Evolutionary conservation across 2,113 vertebrate species (phyloP).

Genomic region (Microtus pennsylvanicus): DNA sequence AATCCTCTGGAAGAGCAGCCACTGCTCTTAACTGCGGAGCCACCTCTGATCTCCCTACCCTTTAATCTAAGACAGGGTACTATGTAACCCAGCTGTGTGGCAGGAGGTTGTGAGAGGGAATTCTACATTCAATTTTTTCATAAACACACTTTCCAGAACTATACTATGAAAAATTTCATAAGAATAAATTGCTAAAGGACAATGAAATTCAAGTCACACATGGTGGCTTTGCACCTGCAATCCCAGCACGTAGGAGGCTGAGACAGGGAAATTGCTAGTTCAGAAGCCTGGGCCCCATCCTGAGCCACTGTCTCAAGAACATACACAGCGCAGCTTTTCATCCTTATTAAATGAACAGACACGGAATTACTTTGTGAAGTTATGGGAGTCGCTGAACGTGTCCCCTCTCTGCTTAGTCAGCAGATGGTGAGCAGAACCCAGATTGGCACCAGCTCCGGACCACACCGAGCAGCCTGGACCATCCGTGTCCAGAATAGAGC

Average conservation of each 20-base stretch:
- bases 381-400: neutral
- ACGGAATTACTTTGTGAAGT: neutral
- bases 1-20: neutral
- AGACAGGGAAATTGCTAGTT: neutral
- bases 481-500: neutral
- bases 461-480: neutral
- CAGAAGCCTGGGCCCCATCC: neutral
- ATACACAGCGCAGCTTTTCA: neutral
- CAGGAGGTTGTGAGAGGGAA: neutral
- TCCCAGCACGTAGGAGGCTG: neutral
- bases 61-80: neutral
- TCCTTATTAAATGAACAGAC: neutral
- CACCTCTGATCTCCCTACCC: neutral
- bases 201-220: neutral
- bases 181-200: neutral
- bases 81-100: neutral
- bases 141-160: neutral
- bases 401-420: neutral
- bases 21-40: neutral
- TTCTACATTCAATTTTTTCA: neutral
- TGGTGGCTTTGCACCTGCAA: neutral
- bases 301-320: neutral
- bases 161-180: neutral
- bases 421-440: rapidly evolving
- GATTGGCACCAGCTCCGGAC: rapidly evolving